These are phyloP conservation scores for Burhinus oedicnemus DNA, from an alignment of 2,113 vertebrate species.

Conservation along the genomic window DNA sequence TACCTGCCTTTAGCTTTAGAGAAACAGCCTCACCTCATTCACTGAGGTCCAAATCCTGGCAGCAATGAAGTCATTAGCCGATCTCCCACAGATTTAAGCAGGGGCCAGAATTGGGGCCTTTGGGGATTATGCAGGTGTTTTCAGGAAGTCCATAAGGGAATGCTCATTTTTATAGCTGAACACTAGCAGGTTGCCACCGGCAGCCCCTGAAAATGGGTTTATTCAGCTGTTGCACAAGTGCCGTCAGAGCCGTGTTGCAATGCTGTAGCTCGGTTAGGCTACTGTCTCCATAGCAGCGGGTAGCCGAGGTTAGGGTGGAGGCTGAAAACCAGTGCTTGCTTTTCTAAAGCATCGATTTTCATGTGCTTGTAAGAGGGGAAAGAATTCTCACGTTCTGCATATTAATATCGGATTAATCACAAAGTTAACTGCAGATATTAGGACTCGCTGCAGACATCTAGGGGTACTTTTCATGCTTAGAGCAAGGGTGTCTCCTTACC, in stretches of 20 bases:
- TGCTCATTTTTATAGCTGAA: neutral
- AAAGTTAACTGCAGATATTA: neutral
- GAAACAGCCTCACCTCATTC: neutral
- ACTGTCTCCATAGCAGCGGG: constrained; percentile 33
- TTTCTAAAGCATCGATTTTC: neutral
- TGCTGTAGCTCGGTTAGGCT: neutral
- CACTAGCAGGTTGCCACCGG: neutral
- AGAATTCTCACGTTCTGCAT: neutral
- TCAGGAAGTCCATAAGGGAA: neutral
- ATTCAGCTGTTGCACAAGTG: neutral
- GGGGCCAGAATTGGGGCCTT: neutral
- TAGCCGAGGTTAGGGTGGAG: neutral
- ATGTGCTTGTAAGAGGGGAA: neutral
- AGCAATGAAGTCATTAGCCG: neutral
- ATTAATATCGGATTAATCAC: neutral
- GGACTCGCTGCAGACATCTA: neutral
- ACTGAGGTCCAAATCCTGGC: neutral
- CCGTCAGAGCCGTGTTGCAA: neutral
- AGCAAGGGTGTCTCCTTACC: neutral
- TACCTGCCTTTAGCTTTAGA: neutral
- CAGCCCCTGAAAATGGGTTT: neutral
- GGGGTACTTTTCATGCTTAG: neutral
- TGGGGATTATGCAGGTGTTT: neutral
- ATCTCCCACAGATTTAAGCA: neutral
- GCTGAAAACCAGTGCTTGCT: neutral